Evolutionary conservation across 2,888 invertebrate species (phyloP), one percentile per base, ranked within the genome.

Genomic region (Philhelius pedissequus): DNA sequence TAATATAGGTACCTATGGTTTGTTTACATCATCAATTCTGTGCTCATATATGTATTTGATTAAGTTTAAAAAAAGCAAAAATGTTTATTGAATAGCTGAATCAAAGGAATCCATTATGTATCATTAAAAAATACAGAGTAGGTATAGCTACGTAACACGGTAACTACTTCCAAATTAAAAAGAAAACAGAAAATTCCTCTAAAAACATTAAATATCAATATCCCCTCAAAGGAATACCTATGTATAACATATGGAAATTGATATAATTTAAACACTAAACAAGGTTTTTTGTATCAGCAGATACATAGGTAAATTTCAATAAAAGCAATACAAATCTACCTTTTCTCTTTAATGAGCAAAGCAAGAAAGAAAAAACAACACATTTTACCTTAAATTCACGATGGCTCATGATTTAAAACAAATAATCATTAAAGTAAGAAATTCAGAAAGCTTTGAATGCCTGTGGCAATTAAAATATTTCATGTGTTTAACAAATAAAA

Each of bases 21-120:
- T 64, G 64, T 64, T 64, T 64, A 48, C 32, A 35, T 20, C 5
- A 64, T 48, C 20, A 48, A 20, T 64, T 64, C 30, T 32, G 20
- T 13, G n/a, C n/a, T 48, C 9, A 22, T 43, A 2, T n/a, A n/a
- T n/a, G n/a, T 40, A 40, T 40, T 40, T 40, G 15, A 40, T 40
- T 20, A 20, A 2, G 22, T 22, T 48, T 43, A 13, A 30, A 25
- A 40, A 15, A 40, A 43, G 27, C 27, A 43, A n/a, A 45, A 45
- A 13, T 64, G 64, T 64, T 64, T 64, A 64, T 48, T 7, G 27
- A 48, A 48, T 11, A 20, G 20, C 32, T 18, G 48, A 45, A 64
- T 64, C 64, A 64, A 64, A 64, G 32, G 22, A 64, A 64, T 32
- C 64, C 48, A 64, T 64, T 32, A 64, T n/a, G 45, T 48, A 64